These are phyloP conservation scores for Tragulus kanchil DNA, from an alignment of 2,113 vertebrate species.

Conservation along the genomic window DNA sequence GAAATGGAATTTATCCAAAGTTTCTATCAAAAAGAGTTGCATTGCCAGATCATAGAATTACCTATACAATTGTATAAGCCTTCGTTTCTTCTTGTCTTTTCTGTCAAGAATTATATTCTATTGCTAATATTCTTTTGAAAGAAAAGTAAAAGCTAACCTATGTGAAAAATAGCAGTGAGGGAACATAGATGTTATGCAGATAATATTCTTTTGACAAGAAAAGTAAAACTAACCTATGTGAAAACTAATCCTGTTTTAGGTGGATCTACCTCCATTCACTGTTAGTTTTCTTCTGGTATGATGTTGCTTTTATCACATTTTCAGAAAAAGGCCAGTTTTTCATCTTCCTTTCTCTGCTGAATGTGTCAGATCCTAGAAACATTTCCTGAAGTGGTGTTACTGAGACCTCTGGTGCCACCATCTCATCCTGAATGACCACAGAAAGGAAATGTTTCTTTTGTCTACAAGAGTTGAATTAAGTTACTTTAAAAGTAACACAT, in stretches of 20 bases:
- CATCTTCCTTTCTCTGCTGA: constrained; percentile 74
- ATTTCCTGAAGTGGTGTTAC: constrained; percentile 75
- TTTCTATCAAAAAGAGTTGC: neutral
- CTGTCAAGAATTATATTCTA: neutral
- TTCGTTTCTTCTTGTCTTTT: neutral
- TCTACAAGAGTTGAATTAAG: constrained; percentile 71
- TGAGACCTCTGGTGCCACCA: constrained; percentile 62
- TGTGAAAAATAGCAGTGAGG: neutral
- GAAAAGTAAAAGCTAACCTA: neutral
- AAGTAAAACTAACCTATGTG: too few species aligned
- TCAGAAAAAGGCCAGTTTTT: constrained; percentile 71
- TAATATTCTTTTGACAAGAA: too few species aligned
- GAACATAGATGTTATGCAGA: neutral
- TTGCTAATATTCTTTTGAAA: neutral
- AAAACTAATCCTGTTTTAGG: too few species aligned
- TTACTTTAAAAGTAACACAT: constrained; percentile 67
- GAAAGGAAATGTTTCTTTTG: constrained; percentile 65
- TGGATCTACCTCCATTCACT: constrained; percentile 59
- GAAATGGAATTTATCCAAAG: neutral
- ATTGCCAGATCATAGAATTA: neutral
- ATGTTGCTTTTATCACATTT: constrained; percentile 79
- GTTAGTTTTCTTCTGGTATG: constrained; percentile 75
- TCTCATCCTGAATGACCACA: constrained; percentile 67
- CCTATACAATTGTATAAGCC: neutral
- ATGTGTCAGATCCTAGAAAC: constrained; percentile 76